phyloP scores from a whole-genome alignment of 2,113 vertebrate genomes.

The Actinemys pallida region DNA sequence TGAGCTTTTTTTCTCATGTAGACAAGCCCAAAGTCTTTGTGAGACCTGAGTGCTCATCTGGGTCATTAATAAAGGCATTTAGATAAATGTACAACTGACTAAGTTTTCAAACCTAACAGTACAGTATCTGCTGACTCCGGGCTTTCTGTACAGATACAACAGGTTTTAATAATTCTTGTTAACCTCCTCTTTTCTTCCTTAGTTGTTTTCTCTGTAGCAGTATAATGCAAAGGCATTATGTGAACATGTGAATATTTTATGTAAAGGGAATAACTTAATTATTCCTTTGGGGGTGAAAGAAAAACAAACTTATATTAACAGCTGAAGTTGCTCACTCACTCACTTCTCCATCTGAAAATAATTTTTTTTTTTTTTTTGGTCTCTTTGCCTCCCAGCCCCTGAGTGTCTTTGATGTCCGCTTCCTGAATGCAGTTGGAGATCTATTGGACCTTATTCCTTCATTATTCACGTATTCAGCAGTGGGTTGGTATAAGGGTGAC shows the following conservation, averaged over 20 bases:
- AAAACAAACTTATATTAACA: neutral
- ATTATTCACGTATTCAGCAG: conserved; percentile 68
- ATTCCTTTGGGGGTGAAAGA: neutral
- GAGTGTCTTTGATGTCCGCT: conserved; percentile 84
- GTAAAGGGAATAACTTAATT: neutral
- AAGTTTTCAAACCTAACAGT: neutral
- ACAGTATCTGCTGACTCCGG: neutral
- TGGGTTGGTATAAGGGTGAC: neutral
- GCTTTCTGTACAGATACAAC: neutral
- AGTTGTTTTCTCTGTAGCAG: neutral
- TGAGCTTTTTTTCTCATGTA: neutral
- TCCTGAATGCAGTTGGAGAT: conserved; percentile 90
- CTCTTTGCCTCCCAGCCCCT: conserved; percentile 79
- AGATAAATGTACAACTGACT: neutral
- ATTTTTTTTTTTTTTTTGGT: neutral
- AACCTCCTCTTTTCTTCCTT: neutral
- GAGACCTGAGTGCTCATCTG: rapidly evolving
- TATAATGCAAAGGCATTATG: neutral
- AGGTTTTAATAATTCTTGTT: neutral
- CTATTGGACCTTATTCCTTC: conserved; percentile 91
- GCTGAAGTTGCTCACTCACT: neutral
- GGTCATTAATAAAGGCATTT: neutral
- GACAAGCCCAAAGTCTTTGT: neutral
- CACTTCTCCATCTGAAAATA: conserved; percentile 1
- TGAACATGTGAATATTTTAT: conserved; percentile 2